A percentile compares a stretch with the other conserved stretches of the same genome.
Conservation (phyloP, 2,888 invertebrate species). For the Oscheius myriophilus region DNA sequence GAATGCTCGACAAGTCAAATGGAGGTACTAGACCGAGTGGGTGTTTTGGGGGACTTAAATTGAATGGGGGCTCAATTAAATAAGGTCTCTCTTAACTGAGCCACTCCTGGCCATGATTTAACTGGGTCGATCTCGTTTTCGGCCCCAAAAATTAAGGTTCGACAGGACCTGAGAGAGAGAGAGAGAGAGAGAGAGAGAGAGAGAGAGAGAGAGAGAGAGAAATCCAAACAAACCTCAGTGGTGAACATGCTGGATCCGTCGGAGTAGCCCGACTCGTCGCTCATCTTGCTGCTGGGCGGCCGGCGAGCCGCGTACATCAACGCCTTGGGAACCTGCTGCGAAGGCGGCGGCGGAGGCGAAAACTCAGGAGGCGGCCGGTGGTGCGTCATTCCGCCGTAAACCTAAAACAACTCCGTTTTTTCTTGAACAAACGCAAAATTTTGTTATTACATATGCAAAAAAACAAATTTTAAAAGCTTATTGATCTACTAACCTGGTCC, state of each 20-base stretch:
- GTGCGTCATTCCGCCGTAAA: conserved; percentile 8
- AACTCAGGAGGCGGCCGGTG: conserved; percentile 50
- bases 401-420: background rate
- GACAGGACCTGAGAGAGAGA: conserved; percentile 6
- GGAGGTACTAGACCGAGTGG: too few species aligned
- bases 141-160: too few species aligned
- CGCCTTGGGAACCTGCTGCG: conserved; percentile 23
- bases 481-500: conserved; percentile 16
- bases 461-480: background rate
- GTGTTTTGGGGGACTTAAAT: too few species aligned
- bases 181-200: too few species aligned
- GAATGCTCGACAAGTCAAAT: too few species aligned
- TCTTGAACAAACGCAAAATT: background rate
- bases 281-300: conserved; percentile 51
- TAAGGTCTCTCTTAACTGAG: too few species aligned
- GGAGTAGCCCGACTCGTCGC: conserved; percentile 64
- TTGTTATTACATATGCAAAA: background rate
- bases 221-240: conserved; percentile 40
- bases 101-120: too few species aligned
- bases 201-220: background rate
- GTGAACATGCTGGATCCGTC: conserved; percentile 57
- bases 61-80: too few species aligned
- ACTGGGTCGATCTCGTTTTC: too few species aligned
- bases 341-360: conserved; percentile 51
- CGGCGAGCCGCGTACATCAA: conserved; percentile 36